Conservation (phyloP, 2,797 vertebrate genomes). For the Neopelma chrysocephalum region DNA sequence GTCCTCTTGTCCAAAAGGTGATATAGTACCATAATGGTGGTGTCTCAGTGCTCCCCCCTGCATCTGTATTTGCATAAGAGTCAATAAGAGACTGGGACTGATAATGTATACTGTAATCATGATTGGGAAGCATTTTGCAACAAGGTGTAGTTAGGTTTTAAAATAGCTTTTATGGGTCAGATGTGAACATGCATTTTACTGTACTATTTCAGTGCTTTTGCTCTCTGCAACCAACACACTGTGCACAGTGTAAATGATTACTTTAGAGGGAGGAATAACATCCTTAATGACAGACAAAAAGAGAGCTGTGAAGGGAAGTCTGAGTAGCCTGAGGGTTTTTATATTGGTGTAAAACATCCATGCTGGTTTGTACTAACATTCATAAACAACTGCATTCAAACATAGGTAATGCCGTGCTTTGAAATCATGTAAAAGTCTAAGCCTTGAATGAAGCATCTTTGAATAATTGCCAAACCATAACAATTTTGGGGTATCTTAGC, state of each 20-base stretch:
- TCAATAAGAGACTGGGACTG: not conserved
- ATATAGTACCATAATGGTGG: not conserved
- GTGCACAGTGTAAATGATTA: not conserved
- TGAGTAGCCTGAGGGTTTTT: not conserved
- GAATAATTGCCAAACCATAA: not conserved
- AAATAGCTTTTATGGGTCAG: not conserved
- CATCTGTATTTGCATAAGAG: not conserved
- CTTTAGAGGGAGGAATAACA: not conserved
- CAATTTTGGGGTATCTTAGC: not conserved
- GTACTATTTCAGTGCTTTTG: not conserved
- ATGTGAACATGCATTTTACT: not conserved
- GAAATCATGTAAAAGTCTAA: not conserved
- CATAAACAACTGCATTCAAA: not conserved
- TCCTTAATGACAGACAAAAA: not conserved
- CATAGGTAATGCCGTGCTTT: not conserved
- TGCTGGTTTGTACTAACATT: conserved; percentile 1
- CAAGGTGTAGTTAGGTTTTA: not conserved
- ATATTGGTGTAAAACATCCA: not conserved
- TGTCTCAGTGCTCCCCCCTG: not conserved
- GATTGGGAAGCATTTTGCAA: not conserved
- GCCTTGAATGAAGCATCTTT: not conserved
- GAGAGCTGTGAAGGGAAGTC: not conserved
- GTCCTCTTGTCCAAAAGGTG: not conserved
- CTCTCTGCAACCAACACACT: not conserved
- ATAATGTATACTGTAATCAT: not conserved